phyloP scores from a whole-genome alignment of 2,797 vertebrate genomes.

The Pipistrellus nathusii region DNA sequence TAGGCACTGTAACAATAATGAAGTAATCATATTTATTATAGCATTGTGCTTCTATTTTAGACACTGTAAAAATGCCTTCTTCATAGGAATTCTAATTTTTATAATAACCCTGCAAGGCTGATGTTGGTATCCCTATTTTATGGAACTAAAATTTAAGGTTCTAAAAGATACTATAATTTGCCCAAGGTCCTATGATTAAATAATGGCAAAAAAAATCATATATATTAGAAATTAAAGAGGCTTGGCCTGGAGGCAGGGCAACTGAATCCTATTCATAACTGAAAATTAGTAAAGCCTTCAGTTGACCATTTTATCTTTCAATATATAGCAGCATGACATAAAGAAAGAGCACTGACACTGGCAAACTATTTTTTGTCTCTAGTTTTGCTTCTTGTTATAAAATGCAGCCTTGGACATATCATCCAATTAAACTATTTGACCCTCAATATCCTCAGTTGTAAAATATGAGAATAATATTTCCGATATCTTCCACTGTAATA shows the following conservation, averaged over 20 bases:
- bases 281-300: background rate
- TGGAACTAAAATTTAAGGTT: background rate
- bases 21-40: background rate
- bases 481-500: background rate
- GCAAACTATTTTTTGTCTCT: background rate
- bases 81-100: slow-evolving; percentile 5
- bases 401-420: background rate
- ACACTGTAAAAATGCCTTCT: background rate
- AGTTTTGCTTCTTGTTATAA: slow-evolving; percentile 17
- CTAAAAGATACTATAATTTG: background rate
- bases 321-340: background rate
- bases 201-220: background rate
- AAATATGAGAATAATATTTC: slow-evolving; percentile 43
- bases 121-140: background rate
- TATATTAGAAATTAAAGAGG: background rate
- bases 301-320: background rate
- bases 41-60: background rate
- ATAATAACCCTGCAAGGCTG: background rate
- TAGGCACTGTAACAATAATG: background rate
- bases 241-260: background rate
- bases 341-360: background rate
- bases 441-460: slow-evolving; percentile 1
- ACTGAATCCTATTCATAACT: background rate
- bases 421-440: slow-evolving; percentile 50
- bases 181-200: background rate